Evolutionary conservation across 2,113 vertebrate species (phyloP), one percentile per base, ranked within the genome.

Genomic region (Physeter macrocephalus): DNA sequence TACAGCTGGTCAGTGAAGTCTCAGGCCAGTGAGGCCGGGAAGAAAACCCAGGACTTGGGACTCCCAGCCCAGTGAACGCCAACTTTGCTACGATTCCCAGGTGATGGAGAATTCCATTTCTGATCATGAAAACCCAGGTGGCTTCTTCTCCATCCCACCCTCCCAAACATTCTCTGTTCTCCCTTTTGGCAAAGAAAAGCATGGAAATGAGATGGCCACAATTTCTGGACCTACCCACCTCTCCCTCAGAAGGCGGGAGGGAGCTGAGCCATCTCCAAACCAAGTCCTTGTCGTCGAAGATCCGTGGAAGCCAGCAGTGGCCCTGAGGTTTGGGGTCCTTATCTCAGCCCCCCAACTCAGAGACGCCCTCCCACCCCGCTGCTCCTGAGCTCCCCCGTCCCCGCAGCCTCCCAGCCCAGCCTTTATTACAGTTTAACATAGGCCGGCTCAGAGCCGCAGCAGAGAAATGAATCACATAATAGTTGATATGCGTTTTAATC

Each of bases 401-500:
- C 36, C 0, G 0, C 39, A 2, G 29, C 61, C 74, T 82, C 74
- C 97, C 95, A 87, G 4, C 54, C 4, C 59, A 69, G 31, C 89
- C 96, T 94, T 98, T 95, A 98, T 98, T 98, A 97, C 96, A 98
- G 96, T 98, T 99, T 98, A 98, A 98, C 98, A 96, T 90, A 98
- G 97, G 95, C 98, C 5, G 52, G 97, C 62, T 43, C 25, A 90
- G 95, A 98, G 98, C 98, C 92, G 96, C 25, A 0, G 98, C 96
- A 95, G 96, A 97, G 98, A 97, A 98, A 96, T 90, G 96, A 98
- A 98, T 98, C 98, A 94, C 98, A 97, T 98, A 98, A 98, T 98
- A 95, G 98, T 98, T 98, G 98, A 98, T 99, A 98, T 98, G 98
- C 98, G 98, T 99, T 99, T 98, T 99, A 99, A 99, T 99, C 98